These are phyloP conservation scores for Myxocyprinus asiaticus DNA, from an alignment of 2,113 vertebrate species.

Conservation along the genomic window DNA sequence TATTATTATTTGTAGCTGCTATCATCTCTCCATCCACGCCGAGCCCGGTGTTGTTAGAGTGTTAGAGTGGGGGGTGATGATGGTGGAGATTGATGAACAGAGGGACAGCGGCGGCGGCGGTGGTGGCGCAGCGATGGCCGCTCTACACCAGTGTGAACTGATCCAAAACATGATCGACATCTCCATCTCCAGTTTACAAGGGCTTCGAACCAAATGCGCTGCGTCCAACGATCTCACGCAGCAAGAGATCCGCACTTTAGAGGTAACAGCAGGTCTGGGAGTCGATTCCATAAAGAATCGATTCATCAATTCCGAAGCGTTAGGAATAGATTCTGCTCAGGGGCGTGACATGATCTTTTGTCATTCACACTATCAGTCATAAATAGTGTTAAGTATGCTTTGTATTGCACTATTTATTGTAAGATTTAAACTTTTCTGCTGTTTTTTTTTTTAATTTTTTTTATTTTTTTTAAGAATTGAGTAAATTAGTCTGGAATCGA, in stretches of 20 bases:
- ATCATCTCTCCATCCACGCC: conserved; percentile 27
- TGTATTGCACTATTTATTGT: too few species aligned
- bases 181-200: conserved; percentile 93
- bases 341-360: too few species aligned
- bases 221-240: conserved; percentile 96
- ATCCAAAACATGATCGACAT: conserved; percentile 97
- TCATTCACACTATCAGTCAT: too few species aligned
- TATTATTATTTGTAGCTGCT: neutral
- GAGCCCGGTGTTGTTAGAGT: conserved; percentile 37
- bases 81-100: conserved; percentile 40
- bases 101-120: conserved; percentile 60
- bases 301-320: too few species aligned
- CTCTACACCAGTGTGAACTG: conserved; percentile 91
- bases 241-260: conserved; percentile 93
- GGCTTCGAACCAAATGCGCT: conserved; percentile 92
- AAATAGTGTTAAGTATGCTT: too few species aligned
- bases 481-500: too few species aligned
- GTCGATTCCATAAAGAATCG: conserved; percentile 43
- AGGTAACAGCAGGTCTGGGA: conserved; percentile 75
- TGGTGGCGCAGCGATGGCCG: conserved; percentile 80
- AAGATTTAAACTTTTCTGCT: too few species aligned
- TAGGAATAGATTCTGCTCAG: too few species aligned
- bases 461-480: too few species aligned
- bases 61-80: conserved; percentile 35
- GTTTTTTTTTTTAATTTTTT: too few species aligned